Base-by-base conservation (phyloP, 2,888 invertebrate genomes). In the Cryptocheilus praepositus region DNA sequence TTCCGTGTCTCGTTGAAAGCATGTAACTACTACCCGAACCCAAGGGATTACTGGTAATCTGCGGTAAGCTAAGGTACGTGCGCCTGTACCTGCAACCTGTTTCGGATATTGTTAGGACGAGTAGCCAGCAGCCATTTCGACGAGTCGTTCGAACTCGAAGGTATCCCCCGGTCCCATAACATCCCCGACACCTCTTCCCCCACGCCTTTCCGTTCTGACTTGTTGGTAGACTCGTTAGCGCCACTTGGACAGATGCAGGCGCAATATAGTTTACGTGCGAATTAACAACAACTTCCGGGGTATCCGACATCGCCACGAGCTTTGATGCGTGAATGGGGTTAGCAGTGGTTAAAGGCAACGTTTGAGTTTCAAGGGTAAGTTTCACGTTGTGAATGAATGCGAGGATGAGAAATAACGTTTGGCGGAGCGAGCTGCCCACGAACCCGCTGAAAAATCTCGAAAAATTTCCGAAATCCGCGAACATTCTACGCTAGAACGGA, bases 1-100 rank as follows among this genome's bases (percentile, higher is more conserved):
- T 76, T 75, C 65, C 61, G 70, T 66, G 70, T 81, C 80, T 64
- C 77, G 77, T 71, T 73, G 79, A 77, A 81, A 80, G 77, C 80
- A 73, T 79, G 83, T 82, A 83, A 85, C 83, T 81, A 83, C 79
- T 84, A 84, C 77, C 78, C 74, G 81, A 84, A 81, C 81, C 84
- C 74, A 58, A 63, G 79, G 83, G 84, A 85, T 85, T 82, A 84
- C 81, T 72, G 75, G 81, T 85, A 84, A 85, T 85, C 84, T 81
- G 80, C 74, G 81, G 77, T 80, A 81, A 84, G 82, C 81, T 82
- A 79, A 74, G 79, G 74, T 80, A 82, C 80, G 79, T 69, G 79
- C 71, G 61, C 75, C 73, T 73, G 71, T 72, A 76, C 70, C 59
- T 72, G 71, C 80, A 83, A 83, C 77, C 79, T 82, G 79, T 81